These are phyloP conservation scores for Parazoanthus darwini DNA, from an alignment of 92 coral and sea anemone species.

Conservation along the genomic window DNA sequence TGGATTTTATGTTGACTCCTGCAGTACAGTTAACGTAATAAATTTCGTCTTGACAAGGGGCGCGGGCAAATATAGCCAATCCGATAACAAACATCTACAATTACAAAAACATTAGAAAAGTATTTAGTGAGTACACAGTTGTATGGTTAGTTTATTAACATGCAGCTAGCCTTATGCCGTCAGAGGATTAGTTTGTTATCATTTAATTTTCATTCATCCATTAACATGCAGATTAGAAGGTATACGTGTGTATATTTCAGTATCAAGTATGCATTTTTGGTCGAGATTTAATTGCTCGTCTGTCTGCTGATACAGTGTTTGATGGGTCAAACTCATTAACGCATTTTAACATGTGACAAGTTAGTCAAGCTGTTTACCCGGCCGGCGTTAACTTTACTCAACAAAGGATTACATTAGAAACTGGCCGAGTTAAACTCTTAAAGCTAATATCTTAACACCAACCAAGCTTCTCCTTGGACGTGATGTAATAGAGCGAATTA, in stretches of 20 bases:
- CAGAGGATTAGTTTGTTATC: not conserved
- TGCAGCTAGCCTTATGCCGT: not conserved
- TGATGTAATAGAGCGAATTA: not conserved
- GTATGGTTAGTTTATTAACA: no score
- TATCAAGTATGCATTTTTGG: not conserved
- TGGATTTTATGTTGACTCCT: not conserved
- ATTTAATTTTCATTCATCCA: no score
- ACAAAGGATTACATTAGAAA: not conserved
- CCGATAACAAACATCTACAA: no score
- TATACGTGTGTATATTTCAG: not conserved
- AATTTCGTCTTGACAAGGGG: not conserved
- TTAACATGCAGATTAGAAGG: not conserved
- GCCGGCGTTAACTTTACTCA: not conserved
- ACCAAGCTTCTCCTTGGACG: no score
- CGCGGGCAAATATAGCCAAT: not conserved
- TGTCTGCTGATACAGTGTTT: not conserved
- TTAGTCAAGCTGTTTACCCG: not conserved
- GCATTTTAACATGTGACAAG: not conserved
- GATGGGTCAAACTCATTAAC: not conserved
- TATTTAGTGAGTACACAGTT: not conserved
- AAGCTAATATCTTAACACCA: no score
- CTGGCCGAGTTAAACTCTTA: no score
- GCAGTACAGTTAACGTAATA: no score
- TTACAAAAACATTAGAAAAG: not conserved
- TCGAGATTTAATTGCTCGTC: not conserved